These are phyloP conservation scores for Gambelia wislizenii DNA, from an alignment of 2,797 vertebrate species.

Conservation along the genomic window DNA sequence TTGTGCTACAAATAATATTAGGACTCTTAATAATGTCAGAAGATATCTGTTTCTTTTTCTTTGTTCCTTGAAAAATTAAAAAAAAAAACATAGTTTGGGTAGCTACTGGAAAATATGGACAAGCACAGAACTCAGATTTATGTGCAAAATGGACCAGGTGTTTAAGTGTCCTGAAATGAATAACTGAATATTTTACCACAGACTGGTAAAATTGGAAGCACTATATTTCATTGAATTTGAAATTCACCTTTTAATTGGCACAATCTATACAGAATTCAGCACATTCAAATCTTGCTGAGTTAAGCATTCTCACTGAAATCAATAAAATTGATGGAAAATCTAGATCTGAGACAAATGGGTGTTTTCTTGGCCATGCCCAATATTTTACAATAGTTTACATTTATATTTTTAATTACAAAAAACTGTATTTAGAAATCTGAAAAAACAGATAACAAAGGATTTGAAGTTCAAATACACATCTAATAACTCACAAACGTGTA, in stretches of 20 bases:
- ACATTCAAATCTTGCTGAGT: neutral
- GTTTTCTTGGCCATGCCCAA: neutral
- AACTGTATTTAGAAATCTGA: neutral
- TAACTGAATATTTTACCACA: neutral
- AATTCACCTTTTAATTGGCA: neutral
- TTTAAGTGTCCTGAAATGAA: neutral
- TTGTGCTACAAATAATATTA: slow-evolving; percentile 41
- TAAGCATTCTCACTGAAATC: neutral
- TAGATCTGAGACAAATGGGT: neutral
- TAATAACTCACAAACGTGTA: neutral
- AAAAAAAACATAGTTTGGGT: slow-evolving; percentile 38
- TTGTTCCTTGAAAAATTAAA: slow-evolving; percentile 4
- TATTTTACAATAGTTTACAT: neutral
- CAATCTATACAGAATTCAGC: neutral
- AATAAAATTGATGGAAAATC: neutral
- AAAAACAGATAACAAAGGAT: neutral
- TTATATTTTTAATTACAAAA: neutral
- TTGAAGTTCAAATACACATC: neutral
- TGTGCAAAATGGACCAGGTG: slow-evolving; percentile 14
- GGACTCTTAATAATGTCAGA: slow-evolving; percentile 37
- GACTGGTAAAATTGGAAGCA: neutral
- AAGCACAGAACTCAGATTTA: neutral
- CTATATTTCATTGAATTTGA: slow-evolving; percentile 6
- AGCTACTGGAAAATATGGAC: slow-evolving; percentile 31
- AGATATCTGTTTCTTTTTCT: slow-evolving; percentile 5